phyloP scores from a whole-genome alignment of 2,888 invertebrate genomes.

The Agrochola litura region DNA sequence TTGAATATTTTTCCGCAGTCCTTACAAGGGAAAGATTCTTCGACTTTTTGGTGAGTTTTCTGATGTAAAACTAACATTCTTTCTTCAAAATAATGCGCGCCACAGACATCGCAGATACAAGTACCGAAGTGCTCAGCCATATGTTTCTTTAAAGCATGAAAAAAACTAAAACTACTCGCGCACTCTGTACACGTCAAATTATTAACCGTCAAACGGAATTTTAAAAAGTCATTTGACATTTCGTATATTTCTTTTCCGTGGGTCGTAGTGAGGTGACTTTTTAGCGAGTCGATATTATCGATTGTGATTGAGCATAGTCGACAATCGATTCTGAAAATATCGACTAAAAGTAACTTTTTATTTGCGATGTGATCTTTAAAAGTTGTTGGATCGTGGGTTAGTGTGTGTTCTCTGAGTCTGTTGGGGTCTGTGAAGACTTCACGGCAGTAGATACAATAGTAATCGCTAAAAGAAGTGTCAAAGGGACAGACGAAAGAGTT shows the following conservation, averaged over 20 bases:
- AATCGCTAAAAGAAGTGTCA: conserved; percentile 81
- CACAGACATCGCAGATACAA: conserved; percentile 84
- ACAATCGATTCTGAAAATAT: conserved; percentile 81
- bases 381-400: conserved; percentile 77
- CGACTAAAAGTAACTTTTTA: conserved; percentile 79
- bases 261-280: conserved; percentile 72
- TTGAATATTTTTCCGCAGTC: conserved; percentile 86
- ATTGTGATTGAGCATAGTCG: conserved; percentile 78
- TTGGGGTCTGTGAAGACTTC: conserved; percentile 81
- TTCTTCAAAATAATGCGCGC: conserved; percentile 87
- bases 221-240: conserved; percentile 78
- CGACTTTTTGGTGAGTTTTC: conserved; percentile 80
- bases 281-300: conserved; percentile 74
- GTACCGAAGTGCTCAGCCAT: conserved; percentile 86
- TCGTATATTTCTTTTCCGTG: conserved; percentile 76
- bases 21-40: conserved; percentile 86
- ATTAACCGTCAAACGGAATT: conserved; percentile 77
- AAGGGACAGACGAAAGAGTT: conserved; percentile 84
- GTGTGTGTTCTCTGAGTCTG: conserved; percentile 79
- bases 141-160: conserved; percentile 83
- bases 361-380: conserved; percentile 75
- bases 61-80: conserved; percentile 85
- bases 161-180: conserved; percentile 75
- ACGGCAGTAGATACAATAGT: conserved; percentile 81
- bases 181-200: conserved; percentile 80